Evolutionary conservation across 2,113 vertebrate species (phyloP), one percentile per base, ranked within the genome.

Genomic region (Macquaria ambigua): DNA sequence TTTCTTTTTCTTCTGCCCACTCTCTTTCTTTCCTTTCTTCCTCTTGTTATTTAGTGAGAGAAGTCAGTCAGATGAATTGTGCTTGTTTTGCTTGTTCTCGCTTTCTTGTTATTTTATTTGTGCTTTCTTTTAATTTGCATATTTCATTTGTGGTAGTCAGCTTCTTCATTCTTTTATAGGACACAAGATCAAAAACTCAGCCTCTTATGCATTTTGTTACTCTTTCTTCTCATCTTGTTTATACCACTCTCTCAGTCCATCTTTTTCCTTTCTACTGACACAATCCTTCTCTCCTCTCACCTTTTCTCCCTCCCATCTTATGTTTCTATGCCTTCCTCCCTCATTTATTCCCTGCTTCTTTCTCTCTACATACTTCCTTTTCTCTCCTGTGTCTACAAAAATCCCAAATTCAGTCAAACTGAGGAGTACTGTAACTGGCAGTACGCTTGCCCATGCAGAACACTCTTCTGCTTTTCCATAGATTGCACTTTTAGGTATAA

Each of bases 141-240:
- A 15, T 66, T 21, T 58, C 12, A 18, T 25, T 31, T 59, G 43
- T 59, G 41, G 28, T 12, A 14, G 9, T 9, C n/a, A 8, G 6
- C 20, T 78, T 64, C 18, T 1, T 73, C 1, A 41, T 71, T n/a
- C 1, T 23, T 59, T 41, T 1, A 20, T 0, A 59, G 11, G 43
- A 50, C 21, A 55, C 5, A 66, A 2, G 50, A 34, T 28, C 34
- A 58, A 48, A 67, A 78, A 52, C 4, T 6, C 11, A 70, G 9
- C 48, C 58, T 83, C 37, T 71, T 4, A 15, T 23, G 31, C 39
- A 18, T 9, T 74, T 61, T 79, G 34, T 79, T 74, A 20, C 59
- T 56, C 34, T 39, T 52, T 28, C 8, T 41, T 43, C 21, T 64
- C 34, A 8, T 52, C 8, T 52, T 61, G 9, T 31, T 56, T 41